These are phyloP conservation scores for Notarius quadriscutis DNA, from an alignment of 2,113 vertebrate genomes.

Conservation along the genomic window DNA sequence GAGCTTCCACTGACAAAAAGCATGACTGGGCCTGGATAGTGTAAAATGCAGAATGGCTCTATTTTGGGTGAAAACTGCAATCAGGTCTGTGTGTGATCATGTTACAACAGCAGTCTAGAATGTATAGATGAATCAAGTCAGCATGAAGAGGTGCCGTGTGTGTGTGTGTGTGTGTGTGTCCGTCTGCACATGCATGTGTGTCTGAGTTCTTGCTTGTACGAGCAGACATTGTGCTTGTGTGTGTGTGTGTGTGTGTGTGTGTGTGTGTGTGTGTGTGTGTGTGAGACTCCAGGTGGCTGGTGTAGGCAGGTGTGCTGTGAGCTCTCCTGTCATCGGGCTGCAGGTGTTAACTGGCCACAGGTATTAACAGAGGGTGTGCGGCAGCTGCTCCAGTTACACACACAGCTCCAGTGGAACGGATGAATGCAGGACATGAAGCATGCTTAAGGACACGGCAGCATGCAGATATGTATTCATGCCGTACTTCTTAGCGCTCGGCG, in stretches of 20 bases:
- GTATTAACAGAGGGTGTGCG: conserved; percentile 45
- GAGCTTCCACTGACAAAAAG: background rate
- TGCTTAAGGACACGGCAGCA: conserved; percentile 24
- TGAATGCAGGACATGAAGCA: conserved; percentile 20
- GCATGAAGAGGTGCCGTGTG: background rate
- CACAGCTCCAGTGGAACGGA: background rate
- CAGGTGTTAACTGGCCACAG: conserved; percentile 56
- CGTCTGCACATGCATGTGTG: background rate
- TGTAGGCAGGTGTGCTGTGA: conserved; percentile 51
- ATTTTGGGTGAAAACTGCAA: background rate
- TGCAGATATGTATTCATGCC: conserved; percentile 43
- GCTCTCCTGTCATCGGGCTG: conserved; percentile 42
- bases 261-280: conserved; percentile 10
- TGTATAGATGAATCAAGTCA: background rate
- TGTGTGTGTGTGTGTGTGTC: conserved; percentile 1
- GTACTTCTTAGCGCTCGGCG: conserved; percentile 24
- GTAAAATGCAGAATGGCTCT: background rate
- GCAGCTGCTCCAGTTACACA: conserved; percentile 44
- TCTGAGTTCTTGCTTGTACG: background rate
- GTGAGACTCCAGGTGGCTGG: conserved; percentile 37
- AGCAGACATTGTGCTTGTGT: background rate
- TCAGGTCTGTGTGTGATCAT: background rate
- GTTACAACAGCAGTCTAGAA: background rate
- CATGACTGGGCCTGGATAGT: background rate
- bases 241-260: conserved; percentile 2